Conservation (phyloP, 2,113 vertebrate species). For the Todiramphus chloris region DNA sequence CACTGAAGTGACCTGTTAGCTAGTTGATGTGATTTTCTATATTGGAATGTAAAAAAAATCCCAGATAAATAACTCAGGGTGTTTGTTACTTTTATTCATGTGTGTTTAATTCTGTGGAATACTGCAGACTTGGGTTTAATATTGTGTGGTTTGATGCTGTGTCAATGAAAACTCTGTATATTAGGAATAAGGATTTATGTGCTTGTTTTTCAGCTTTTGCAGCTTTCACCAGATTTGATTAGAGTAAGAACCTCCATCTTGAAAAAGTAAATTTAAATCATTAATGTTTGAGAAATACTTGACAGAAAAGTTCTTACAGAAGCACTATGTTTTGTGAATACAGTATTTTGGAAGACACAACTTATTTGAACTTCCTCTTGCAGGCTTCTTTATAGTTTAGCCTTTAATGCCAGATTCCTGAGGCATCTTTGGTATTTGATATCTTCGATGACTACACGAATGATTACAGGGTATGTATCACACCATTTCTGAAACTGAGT, state of each 20-base stretch:
- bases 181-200: background rate
- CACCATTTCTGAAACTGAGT: background rate
- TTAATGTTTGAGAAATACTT: background rate
- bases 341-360: background rate
- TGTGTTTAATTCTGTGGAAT: background rate
- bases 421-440: slow-evolving; percentile 96
- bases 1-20: background rate
- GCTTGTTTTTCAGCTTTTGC: background rate
- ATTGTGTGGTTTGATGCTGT: background rate
- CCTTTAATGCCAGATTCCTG: slow-evolving; percentile 96
- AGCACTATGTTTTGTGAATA: background rate
- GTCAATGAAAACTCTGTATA: background rate
- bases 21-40: background rate
- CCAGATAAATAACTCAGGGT: background rate
- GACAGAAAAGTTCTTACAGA: background rate
- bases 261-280: background rate
- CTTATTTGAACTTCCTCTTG: slow-evolving; percentile 43
- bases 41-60: background rate
- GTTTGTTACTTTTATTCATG: background rate
- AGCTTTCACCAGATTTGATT: background rate
- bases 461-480: slow-evolving; percentile 94
- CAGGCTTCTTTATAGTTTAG: slow-evolving; percentile 97
- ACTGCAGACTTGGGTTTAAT: background rate
- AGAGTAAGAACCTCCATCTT: background rate
- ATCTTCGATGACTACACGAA: slow-evolving; percentile 96